Evolutionary conservation across 1,140 invertebrate species (phyloP).

Genomic region (Brachionus calyciflorus): DNA sequence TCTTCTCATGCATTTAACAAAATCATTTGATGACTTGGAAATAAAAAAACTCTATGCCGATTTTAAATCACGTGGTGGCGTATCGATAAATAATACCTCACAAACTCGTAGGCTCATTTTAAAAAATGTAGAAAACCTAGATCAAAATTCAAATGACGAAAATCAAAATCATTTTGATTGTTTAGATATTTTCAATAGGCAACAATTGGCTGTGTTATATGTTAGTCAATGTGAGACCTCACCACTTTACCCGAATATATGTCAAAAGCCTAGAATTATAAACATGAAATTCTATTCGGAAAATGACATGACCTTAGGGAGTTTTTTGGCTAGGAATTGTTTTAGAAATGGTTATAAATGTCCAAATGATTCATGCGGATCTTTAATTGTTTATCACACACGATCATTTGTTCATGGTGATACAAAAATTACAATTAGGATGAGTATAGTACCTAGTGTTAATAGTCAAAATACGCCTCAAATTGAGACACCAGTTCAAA

Average conservation of each 20-base stretch:
- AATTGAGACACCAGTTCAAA: background rate
- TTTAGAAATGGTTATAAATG: constrained; percentile 41
- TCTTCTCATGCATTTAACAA: constrained; percentile 21
- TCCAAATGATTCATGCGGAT: constrained; percentile 6
- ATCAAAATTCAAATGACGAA: constrained; percentile 20
- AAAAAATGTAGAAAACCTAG: constrained; percentile 33
- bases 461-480: no score
- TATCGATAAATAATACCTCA: background rate
- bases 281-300: constrained; percentile 90
- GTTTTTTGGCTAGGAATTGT: constrained; percentile 87
- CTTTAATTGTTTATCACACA: constrained; percentile 44
- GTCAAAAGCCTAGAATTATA: constrained; percentile 81
- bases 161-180: constrained; percentile 67
- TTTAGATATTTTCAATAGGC: constrained; percentile 79
- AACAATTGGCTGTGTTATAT: constrained; percentile 80
- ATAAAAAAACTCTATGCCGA: constrained; percentile 17
- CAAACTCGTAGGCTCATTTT: background rate
- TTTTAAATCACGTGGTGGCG: constrained; percentile 6
- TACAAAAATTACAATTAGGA: constrained; percentile 23
- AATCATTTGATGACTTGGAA: background rate
- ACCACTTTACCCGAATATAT: constrained; percentile 77
- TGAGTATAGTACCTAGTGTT: constrained; percentile 21
- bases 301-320: constrained; percentile 89
- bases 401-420: constrained; percentile 36
- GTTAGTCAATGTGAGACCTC: constrained; percentile 82